A percentile compares a stretch with the other conserved stretches of the same genome.
These are phyloP conservation scores for Marmota monax DNA, from an alignment of 2,113 vertebrate genomes.

Conservation along the genomic window DNA sequence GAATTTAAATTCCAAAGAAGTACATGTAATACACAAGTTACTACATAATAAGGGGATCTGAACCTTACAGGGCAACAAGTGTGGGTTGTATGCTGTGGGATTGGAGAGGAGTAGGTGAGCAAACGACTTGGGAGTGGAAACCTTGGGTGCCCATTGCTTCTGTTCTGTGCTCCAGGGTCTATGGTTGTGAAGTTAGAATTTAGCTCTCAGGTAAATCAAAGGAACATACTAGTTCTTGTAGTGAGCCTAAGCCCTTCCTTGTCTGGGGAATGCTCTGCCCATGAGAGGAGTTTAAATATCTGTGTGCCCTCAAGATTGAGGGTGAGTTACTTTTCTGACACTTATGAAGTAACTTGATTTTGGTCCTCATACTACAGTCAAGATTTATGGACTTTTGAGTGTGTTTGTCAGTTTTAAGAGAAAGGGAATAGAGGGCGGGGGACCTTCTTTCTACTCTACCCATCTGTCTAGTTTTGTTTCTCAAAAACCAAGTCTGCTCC, in stretches of 20 bases:
- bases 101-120: background rate
- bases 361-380: background rate
- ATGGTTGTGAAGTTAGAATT: background rate
- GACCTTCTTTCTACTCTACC: background rate
- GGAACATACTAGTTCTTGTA: background rate
- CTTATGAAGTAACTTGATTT: background rate
- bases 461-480: background rate
- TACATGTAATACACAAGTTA: background rate
- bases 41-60: background rate
- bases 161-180: background rate
- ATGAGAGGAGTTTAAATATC: background rate
- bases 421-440: background rate
- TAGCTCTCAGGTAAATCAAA: background rate
- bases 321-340: background rate
- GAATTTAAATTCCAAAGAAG: slow-evolving; percentile 27
- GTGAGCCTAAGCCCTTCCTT: background rate
- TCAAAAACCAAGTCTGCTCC: background rate
- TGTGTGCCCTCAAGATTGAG: background rate
- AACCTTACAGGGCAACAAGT: background rate
- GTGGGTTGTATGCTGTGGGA: background rate
- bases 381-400: background rate
- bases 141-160: background rate
- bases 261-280: background rate
- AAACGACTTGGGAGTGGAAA: background rate
- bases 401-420: background rate